Evolutionary conservation across 2,113 vertebrate genomes (phyloP).

Genomic region (Halichoerus grypus): DNA sequence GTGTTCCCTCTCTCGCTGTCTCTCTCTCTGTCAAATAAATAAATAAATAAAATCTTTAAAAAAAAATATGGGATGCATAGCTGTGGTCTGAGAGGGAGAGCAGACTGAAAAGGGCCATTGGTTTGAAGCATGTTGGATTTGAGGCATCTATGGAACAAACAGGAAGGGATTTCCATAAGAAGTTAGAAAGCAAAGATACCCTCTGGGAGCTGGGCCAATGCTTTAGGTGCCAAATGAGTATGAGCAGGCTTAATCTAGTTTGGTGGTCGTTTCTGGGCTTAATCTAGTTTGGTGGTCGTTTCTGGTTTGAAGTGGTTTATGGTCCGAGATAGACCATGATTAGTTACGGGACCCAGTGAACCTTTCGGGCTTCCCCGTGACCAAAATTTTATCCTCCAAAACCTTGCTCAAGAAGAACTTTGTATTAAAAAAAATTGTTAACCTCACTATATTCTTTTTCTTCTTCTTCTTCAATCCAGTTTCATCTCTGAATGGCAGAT

Average conservation of each 20-base stretch:
- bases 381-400: conserved; percentile 22
- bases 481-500: neutral
- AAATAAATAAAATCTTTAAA: too few species aligned
- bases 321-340: neutral
- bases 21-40: too few species aligned
- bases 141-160: neutral
- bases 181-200: neutral
- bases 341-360: neutral
- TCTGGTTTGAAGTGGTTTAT: conserved; percentile 13
- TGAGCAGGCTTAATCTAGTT: neutral
- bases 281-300: neutral
- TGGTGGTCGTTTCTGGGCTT: neutral
- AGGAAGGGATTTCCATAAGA: neutral
- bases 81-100: neutral
- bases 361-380: neutral
- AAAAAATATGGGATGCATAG: neutral
- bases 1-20: too few species aligned
- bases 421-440: conserved; percentile 26
- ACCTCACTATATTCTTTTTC: neutral
- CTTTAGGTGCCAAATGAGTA: neutral
- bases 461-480: neutral
- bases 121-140: neutral
- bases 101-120: neutral
- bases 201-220: neutral
- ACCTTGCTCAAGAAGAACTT: neutral